Evolutionary conservation across 1,140 invertebrate species (phyloP).

Genomic region (Berghia stephanieae): DNA sequence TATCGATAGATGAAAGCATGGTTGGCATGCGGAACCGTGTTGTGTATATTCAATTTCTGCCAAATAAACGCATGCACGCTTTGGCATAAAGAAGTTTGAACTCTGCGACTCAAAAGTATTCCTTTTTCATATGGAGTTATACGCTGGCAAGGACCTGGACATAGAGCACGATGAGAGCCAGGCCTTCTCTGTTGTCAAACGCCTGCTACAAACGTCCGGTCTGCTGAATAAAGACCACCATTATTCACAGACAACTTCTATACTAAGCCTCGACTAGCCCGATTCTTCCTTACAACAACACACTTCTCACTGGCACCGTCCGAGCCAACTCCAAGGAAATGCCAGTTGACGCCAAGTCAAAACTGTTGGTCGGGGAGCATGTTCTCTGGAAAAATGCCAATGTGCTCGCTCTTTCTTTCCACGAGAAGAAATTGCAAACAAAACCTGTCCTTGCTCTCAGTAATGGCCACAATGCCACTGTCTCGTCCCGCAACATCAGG

Average conservation of each 20-base stretch:
- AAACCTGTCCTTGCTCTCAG: slow-evolving; percentile 22
- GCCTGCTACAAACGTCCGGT: background rate
- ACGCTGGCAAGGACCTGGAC: slow-evolving; percentile 33
- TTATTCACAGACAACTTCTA: slow-evolving; percentile 38
- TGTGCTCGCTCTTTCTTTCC: slow-evolving; percentile 14
- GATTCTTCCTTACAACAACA: background rate
- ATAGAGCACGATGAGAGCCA: background rate
- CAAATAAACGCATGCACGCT: slow-evolving; percentile 28
- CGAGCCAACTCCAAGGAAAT: slow-evolving; percentile 20
- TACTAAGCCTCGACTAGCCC: slow-evolving; percentile 23
- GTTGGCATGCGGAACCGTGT: slow-evolving; percentile 33
- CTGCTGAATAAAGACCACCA: slow-evolving; percentile 36
- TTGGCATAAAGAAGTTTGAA: slow-evolving; percentile 37
- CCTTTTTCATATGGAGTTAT: slow-evolving; percentile 1
- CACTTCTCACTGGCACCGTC: slow-evolving; percentile 33
- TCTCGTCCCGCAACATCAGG: background rate
- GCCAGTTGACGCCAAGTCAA: background rate
- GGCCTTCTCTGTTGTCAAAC: slow-evolving; percentile 27
- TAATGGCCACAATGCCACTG: background rate
- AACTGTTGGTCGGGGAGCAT: too few relatives aligned
- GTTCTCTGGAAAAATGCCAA: background rate
- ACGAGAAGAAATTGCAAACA: slow-evolving; percentile 17
- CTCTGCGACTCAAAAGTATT: slow-evolving; percentile 33
- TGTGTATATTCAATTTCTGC: slow-evolving; percentile 29
- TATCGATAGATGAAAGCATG: slow-evolving; percentile 38